A percentile compares a stretch with the other conserved stretches of the same genome.
phyloP scores from a whole-genome alignment of 2,797 vertebrate species.

The Anolis apletophallus region DNA sequence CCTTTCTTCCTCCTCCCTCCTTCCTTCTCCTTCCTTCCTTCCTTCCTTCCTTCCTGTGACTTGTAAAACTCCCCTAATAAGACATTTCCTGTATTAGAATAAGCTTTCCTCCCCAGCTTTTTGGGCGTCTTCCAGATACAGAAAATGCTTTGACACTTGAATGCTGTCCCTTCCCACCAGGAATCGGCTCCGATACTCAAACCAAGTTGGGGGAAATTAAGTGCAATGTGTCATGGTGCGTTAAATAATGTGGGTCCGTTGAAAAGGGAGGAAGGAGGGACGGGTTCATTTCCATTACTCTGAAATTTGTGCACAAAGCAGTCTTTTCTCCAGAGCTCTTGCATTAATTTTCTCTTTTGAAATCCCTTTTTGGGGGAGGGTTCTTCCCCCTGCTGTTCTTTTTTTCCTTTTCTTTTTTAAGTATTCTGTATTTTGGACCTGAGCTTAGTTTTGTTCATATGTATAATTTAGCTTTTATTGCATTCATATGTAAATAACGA shows the following conservation, averaged over 20 bases:
- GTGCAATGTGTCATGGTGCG: background rate
- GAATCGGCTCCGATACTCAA: conserved; percentile 42
- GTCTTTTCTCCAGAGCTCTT: conserved; percentile 71
- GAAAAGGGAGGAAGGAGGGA: conserved; percentile 4
- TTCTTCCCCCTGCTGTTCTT: conserved; percentile 69
- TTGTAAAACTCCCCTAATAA: background rate
- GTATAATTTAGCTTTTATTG: conserved; percentile 92
- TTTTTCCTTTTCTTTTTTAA: conserved; percentile 58
- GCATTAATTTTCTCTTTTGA: conserved; percentile 69
- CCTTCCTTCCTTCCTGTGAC: background rate
- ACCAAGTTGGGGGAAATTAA: conserved; percentile 31
- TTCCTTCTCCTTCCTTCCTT: no score
- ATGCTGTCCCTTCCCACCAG: background rate
- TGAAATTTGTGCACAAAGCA: conserved; percentile 70
- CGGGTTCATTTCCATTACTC: conserved; percentile 62
- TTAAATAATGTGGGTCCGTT: conserved; percentile 32
- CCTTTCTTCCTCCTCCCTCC: rapidly evolving
- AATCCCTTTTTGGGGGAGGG: conserved; percentile 4
- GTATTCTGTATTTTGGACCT: conserved; percentile 68
- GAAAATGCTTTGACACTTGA: conserved; percentile 25
- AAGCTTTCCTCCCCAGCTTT: background rate
- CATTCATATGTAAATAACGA: conserved; percentile 93
- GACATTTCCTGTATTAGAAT: background rate
- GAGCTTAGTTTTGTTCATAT: conserved; percentile 89
- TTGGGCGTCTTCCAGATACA: conserved; percentile 58